phyloP scores from a whole-genome alignment of 2,888 invertebrate species.

The Conomelus anceps region DNA sequence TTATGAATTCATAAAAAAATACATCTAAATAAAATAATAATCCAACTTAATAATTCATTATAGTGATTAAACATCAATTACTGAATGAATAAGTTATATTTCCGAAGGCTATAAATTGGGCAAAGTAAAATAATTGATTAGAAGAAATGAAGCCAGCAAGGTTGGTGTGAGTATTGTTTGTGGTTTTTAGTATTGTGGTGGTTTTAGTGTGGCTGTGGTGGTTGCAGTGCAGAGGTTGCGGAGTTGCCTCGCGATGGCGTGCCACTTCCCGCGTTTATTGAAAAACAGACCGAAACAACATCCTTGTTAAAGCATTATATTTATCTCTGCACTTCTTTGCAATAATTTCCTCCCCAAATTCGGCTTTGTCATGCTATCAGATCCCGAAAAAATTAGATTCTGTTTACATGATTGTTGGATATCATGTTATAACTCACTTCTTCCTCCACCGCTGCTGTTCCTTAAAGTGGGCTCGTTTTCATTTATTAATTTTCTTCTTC shows the following conservation, averaged over 20 bases:
- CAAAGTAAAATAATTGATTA: neutral
- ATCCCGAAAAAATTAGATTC: neutral
- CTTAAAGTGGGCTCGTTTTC: neutral
- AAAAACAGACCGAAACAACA: slow-evolving; percentile 5
- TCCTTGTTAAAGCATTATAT: slow-evolving; percentile 11
- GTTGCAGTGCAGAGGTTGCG: neutral
- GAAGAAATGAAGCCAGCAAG: neutral
- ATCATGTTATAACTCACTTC: slow-evolving; percentile 5
- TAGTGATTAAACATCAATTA: too few relatives aligned
- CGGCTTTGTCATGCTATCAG: slow-evolving; percentile 4
- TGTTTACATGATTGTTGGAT: slow-evolving; percentile 8
- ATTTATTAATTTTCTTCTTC: neutral
- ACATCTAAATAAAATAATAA: too few relatives aligned
- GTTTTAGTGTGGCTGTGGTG: neutral
- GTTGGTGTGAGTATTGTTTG: too few relatives aligned
- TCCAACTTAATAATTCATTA: too few relatives aligned
- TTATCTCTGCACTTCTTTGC: slow-evolving; percentile 9
- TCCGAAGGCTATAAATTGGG: too few relatives aligned
- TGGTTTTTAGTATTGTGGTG: too few relatives aligned
- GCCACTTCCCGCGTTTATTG: neutral
- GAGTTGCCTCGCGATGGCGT: too few relatives aligned
- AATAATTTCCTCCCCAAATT: slow-evolving; percentile 6
- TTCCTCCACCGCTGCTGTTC: neutral
- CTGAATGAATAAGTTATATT: too few relatives aligned
- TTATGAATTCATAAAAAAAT: too few relatives aligned